Conservation (phyloP, 1,140 invertebrate species). For the Sarcophaga bullata region DNA sequence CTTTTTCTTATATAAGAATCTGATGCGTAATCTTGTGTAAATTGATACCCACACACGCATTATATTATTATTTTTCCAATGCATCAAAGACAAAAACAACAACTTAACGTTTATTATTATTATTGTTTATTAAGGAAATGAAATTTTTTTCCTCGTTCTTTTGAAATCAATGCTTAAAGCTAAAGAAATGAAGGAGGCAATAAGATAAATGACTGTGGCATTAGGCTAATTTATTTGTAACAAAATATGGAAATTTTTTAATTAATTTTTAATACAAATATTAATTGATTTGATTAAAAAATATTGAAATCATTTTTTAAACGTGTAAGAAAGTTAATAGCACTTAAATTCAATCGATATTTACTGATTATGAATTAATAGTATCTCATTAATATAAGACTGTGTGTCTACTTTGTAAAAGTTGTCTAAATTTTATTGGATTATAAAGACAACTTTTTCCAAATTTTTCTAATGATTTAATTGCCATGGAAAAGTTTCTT, state of each 20-base stretch:
- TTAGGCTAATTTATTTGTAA: background rate
- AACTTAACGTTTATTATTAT: background rate
- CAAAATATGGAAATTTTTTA: background rate
- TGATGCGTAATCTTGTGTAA: conserved; percentile 18
- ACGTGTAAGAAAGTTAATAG: too few relatives aligned
- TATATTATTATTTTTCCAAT: conserved; percentile 28
- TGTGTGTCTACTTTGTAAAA: too few relatives aligned
- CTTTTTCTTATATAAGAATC: too few relatives aligned
- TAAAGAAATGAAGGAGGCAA: background rate
- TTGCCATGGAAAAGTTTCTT: too few relatives aligned
- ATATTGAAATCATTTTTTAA: background rate
- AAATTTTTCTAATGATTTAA: too few relatives aligned
- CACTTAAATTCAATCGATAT: too few relatives aligned
- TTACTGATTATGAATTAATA: too few relatives aligned
- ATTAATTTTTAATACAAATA: background rate
- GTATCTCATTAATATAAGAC: too few relatives aligned
- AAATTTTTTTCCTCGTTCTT: too few relatives aligned
- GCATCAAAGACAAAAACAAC: background rate
- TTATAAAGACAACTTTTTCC: too few relatives aligned
- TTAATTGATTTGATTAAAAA: background rate
- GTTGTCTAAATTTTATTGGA: too few relatives aligned
- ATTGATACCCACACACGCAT: conserved; percentile 22
- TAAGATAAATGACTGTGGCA: background rate
- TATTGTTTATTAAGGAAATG: too few relatives aligned
- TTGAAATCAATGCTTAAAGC: background rate